Evolutionary conservation across 2,797 vertebrate species (phyloP), one percentile per base, ranked within the genome.

Genomic region (Sebastes umbrosus): DNA sequence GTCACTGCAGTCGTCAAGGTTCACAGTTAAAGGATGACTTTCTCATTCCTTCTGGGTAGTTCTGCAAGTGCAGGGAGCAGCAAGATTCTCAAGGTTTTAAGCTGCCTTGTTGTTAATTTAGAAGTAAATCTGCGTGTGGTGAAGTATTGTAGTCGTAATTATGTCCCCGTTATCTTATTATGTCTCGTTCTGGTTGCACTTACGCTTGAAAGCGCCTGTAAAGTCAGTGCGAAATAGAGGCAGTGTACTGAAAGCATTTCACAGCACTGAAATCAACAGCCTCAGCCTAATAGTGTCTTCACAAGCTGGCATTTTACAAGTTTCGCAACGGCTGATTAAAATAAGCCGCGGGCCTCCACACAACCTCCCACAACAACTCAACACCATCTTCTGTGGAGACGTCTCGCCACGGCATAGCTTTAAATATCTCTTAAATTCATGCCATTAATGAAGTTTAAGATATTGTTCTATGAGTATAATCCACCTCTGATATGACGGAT

Each of bases 271-370:
- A 79, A 72, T 88, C 58, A 80, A 79, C 80, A 64, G 73, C 54
- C 73, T 58, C 18, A 64, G 46, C 64, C 86, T 81, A 72, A 79
- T 69, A 13, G 85, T 9, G 58, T 73, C 66, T 64, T 71, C 64
- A 43, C 55, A 71, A 77, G 77, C 36, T 75, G 79, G 11, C 29
- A 5, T 76, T 80, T 36, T 69, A 60, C 82, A 88, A 12, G 77
- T 85, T 86, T 77, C 11, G 34, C 24, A 24, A 54, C 10, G 66
- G 76, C 69, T 87, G 77, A 90, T 85, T 84, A 73, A 75, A 84
- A 69, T 52, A 73, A 86, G 66, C 83, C 73, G 84, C 82, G 75
- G 79, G 82, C 73, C 62, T 83, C 71, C 62, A 54, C 71, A 73
- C 79, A 83, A 29, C 68, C 72, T 75, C 84, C 79, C 65, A 59